Evolutionary conservation across 2,888 invertebrate genomes (phyloP).

Genomic region (Cataglyphis albicans): DNA sequence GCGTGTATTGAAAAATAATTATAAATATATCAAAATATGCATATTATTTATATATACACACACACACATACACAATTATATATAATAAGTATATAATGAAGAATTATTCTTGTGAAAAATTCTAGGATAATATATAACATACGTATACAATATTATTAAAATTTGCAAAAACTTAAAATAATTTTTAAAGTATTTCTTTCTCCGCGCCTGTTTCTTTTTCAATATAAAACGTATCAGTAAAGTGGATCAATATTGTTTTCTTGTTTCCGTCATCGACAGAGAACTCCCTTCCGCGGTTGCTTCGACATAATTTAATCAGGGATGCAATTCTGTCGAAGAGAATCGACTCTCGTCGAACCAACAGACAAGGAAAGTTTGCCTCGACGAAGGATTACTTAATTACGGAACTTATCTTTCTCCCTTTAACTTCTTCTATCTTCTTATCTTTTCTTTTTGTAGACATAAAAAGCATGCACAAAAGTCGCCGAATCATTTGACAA

Average conservation of each 20-base stretch:
- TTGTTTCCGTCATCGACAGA: slow-evolving; percentile 41
- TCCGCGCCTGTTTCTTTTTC: slow-evolving; percentile 1
- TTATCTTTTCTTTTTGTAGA: slow-evolving; percentile 1
- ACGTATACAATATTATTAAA: background rate
- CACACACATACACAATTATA: background rate
- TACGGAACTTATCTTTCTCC: slow-evolving; percentile 9
- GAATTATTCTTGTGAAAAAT: background rate
- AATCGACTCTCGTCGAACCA: slow-evolving; percentile 21
- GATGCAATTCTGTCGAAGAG: slow-evolving; percentile 51
- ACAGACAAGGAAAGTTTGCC: slow-evolving; percentile 45
- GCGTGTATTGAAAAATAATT: background rate
- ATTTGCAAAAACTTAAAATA: background rate
- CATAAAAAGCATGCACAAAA: slow-evolving; percentile 14
- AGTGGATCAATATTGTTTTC: slow-evolving; percentile 52
- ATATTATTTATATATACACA: too few relatives aligned
- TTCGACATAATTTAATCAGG: slow-evolving; percentile 50
- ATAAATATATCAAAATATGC: background rate
- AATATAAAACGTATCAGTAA: slow-evolving; percentile 34
- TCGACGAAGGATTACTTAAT: slow-evolving; percentile 51
- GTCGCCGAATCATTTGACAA: slow-evolving; percentile 31
- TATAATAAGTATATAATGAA: background rate
- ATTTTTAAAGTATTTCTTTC: background rate
- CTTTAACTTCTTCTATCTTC: background rate
- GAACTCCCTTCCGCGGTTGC: slow-evolving; percentile 41
- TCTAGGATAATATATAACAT: background rate